These are phyloP conservation scores for Drosophila longiperda DNA, from an alignment of 2,888 invertebrate genomes.

Conservation along the genomic window DNA sequence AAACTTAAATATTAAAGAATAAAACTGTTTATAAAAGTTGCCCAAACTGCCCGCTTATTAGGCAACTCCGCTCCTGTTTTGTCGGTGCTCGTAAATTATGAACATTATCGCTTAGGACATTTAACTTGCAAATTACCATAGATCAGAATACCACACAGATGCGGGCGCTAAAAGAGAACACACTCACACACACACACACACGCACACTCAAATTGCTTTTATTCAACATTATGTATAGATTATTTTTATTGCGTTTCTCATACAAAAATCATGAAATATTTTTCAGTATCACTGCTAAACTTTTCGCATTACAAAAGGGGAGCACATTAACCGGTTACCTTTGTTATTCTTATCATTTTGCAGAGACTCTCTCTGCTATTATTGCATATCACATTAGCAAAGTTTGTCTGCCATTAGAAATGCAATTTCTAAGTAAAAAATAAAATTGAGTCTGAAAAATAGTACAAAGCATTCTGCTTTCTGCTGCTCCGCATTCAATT, in stretches of 20 bases:
- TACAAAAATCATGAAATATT: slow-evolving; percentile 37
- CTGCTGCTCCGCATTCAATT: slow-evolving; percentile 54
- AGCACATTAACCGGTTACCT: slow-evolving; percentile 57
- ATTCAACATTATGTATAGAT: slow-evolving; percentile 49
- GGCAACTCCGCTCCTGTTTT: slow-evolving; percentile 26
- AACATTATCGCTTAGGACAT: slow-evolving; percentile 66
- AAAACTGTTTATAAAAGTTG: neutral
- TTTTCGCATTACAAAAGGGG: slow-evolving; percentile 54
- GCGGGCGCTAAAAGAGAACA: slow-evolving; percentile 27
- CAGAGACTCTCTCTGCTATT: neutral
- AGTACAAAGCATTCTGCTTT: slow-evolving; percentile 21
- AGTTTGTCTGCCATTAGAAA: slow-evolving; percentile 51
- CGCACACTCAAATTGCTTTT: slow-evolving; percentile 9
- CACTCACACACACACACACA: slow-evolving; percentile 15
- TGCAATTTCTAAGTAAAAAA: slow-evolving; percentile 51
- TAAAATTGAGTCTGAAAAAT: slow-evolving; percentile 46
- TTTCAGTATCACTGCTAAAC: slow-evolving; percentile 57
- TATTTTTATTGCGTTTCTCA: slow-evolving; percentile 67
- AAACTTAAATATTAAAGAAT: neutral
- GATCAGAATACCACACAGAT: slow-evolving; percentile 58
- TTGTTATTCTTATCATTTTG: slow-evolving; percentile 1
- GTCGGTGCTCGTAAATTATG: slow-evolving; percentile 52
- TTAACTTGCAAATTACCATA: slow-evolving; percentile 71
- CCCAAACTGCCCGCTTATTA: neutral
- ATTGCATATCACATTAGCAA: slow-evolving; percentile 41